Evolutionary conservation across 1,140 invertebrate genomes (phyloP).

Genomic region (Cydia splendana): DNA sequence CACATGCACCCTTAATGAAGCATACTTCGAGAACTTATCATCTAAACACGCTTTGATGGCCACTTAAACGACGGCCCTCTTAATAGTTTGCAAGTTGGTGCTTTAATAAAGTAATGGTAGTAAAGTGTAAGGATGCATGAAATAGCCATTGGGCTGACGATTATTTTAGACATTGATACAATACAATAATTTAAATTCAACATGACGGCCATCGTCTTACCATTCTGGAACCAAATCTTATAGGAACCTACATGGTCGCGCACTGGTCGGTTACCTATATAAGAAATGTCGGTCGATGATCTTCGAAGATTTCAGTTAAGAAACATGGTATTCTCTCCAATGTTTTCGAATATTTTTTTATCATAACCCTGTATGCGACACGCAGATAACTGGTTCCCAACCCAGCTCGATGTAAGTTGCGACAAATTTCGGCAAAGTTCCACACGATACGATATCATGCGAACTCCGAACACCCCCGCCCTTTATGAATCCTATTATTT

Average conservation of each 20-base stretch:
- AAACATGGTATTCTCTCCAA: neutral
- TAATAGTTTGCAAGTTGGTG: slow-evolving; percentile 51
- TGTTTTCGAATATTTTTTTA: neutral
- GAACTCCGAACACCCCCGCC: slow-evolving; percentile 6
- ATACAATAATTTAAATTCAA: too few species aligned
- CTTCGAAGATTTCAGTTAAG: neutral
- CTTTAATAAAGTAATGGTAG: slow-evolving; percentile 54
- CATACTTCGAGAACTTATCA: slow-evolving; percentile 63
- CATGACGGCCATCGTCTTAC: too few species aligned
- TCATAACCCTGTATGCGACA: slow-evolving; percentile 3
- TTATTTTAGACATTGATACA: neutral
- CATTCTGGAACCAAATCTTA: too few species aligned
- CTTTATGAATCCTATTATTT: slow-evolving; percentile 39
- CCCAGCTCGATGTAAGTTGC: slow-evolving; percentile 30
- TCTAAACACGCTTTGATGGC: slow-evolving; percentile 65
- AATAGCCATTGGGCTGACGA: neutral
- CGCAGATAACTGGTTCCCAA: slow-evolving; percentile 16
- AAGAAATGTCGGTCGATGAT: too few species aligned
- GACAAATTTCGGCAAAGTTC: slow-evolving; percentile 37
- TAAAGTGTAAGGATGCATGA: neutral
- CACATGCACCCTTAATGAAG: slow-evolving; percentile 71
- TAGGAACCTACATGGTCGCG: neutral
- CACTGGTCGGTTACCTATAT: neutral
- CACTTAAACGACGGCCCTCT: slow-evolving; percentile 57
- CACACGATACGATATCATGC: slow-evolving; percentile 30